Conservation (phyloP, 1,140 invertebrate genomes). For the Brachionus rubens region DNA sequence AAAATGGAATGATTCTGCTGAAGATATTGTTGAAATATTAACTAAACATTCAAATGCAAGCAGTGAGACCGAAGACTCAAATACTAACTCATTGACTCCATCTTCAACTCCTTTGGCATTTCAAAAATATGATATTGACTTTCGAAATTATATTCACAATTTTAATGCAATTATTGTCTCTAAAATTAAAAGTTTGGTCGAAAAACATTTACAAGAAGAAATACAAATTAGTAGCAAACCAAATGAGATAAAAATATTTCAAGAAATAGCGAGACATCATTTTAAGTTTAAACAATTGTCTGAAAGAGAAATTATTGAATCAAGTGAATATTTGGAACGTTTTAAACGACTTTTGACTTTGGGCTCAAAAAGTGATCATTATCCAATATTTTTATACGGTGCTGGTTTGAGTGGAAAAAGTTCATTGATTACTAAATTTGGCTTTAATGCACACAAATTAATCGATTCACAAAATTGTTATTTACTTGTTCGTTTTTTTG, state of each 20-base stretch:
- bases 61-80: constrained; percentile 5
- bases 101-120: not conserved
- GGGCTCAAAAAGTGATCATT: not conserved
- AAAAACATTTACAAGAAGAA: constrained; percentile 23
- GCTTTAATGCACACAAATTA: not conserved
- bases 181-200: constrained; percentile 3
- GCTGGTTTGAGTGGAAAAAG: constrained; percentile 31
- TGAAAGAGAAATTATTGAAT: constrained; percentile 8
- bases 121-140: constrained; percentile 34
- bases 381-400: constrained; percentile 44
- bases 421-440: not conserved
- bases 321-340: constrained; percentile 6
- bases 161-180: constrained; percentile 36
- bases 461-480: constrained; percentile 21
- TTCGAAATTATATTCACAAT: constrained; percentile 37
- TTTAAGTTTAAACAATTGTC: not conserved
- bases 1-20: constrained; percentile 1
- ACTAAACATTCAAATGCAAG: constrained; percentile 1
- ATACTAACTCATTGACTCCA: not conserved
- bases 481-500: constrained; percentile 1
- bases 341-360: constrained; percentile 17
- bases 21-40: constrained; percentile 23
- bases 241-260: not conserved
- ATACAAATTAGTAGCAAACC: not conserved
- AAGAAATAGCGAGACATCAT: constrained; percentile 19